Evolutionary conservation across 2,797 vertebrate species (phyloP), one percentile per base, ranked within the genome.

Genomic region (Garrulus glandarius): DNA sequence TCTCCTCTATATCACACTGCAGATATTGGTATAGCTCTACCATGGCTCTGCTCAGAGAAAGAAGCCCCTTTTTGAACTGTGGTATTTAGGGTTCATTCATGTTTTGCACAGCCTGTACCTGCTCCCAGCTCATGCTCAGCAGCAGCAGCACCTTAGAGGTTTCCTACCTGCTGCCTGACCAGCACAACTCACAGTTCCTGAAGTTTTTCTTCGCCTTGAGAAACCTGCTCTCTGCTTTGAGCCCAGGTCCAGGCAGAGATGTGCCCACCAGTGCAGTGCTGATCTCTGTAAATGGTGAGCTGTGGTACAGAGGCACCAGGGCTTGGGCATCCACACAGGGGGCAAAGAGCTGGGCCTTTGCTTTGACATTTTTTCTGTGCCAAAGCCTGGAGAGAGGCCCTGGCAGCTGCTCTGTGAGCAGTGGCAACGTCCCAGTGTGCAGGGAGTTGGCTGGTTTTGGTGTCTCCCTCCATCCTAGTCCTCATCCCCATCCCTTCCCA

Each of bases 201-300:
- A 34, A 23, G 4, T 24, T 84, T 76, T 63, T 6, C 11, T 55
- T 63, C 53, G 43, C 12, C 36, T 21, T 10, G 5, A 44, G 49
- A 71, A 67, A 37, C 4, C 30, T 36, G 5, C 43, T 63, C 29
- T 61, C 29, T 61, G 39, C 23, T 57, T 23, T 27, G 24, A 74
- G 26, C 27, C 21, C 17, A 64, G 43, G 10, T n/a, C 22, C 17
- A 47, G 36, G 22, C 4, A 69, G 84, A 56, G 34, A 14, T 56
- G 32, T 22, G 12, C 32, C 34, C 19, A 17, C 21, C 52, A 10
- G 19, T 16, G 2, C 13, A 29, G 30, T 2, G 0, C 5, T 37
- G 36, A 15, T 18, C 14, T 56, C 50, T 60, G 34, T 32, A 16
- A 77, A 43, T 32, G 21, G 3, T 30, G 61, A 59, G n/a, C 46